Evolutionary conservation across 2,113 vertebrate genomes (phyloP).

Genomic region (Mus musculus): GRCm39 chr5:126169001-126169500

Average conservation of each 20-base stretch:
- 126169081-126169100: rapidly evolving
- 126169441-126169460: neutral
- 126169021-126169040: neutral
- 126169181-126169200: neutral
- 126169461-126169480: neutral
- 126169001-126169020: neutral
- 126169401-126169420: neutral
- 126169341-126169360: neutral
- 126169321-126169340: neutral
- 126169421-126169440: too few relatives aligned
- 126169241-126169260: conserved; percentile 42
- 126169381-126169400: neutral
- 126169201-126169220: neutral
- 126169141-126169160: conserved; percentile 1
- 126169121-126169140: neutral
- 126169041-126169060: too few relatives aligned
- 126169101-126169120: neutral
- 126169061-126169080: too few relatives aligned
- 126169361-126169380: neutral
- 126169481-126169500: neutral
- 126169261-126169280: neutral
- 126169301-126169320: neutral
- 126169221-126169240: conserved; percentile 49
- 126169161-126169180: neutral
- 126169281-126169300: neutral